These are phyloP conservation scores for Champsocephalus esox DNA, from an alignment of 2,797 vertebrate genomes.

Conservation along the genomic window DNA sequence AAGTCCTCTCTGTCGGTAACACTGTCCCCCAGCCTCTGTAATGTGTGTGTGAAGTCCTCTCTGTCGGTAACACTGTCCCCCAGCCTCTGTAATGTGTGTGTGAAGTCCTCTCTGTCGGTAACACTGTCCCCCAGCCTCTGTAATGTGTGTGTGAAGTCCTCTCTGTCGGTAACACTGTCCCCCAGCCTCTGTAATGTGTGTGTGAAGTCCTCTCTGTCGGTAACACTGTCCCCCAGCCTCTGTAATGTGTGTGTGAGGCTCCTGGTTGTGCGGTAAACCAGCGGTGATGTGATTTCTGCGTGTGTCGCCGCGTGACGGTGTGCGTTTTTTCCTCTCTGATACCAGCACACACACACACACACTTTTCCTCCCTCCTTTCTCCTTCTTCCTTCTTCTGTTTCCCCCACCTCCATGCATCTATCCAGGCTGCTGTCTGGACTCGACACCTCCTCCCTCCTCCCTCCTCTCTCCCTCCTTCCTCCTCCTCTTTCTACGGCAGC, in stretches of 20 bases:
- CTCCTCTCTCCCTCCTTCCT: not conserved
- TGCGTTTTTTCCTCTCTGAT: slow-evolving; percentile 24
- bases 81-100: not conserved
- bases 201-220: too few species aligned
- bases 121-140: not conserved
- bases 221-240: too few species aligned
- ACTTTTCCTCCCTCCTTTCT: slow-evolving; percentile 19
- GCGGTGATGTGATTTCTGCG: slow-evolving; percentile 35
- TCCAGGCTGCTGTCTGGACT: slow-evolving; percentile 51
- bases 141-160: not conserved
- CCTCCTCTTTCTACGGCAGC: slow-evolving; percentile 31
- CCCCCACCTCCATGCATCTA: slow-evolving; percentile 45
- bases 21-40: not conserved
- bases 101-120: too few species aligned
- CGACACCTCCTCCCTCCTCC: slow-evolving; percentile 52
- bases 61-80: too few species aligned
- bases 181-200: not conserved
- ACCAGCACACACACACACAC: not conserved
- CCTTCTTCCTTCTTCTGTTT: slow-evolving; percentile 23
- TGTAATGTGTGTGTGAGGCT: not conserved
- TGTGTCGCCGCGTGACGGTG: slow-evolving; percentile 39
- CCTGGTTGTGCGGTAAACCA: slow-evolving; percentile 19
- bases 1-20: too few species aligned
- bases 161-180: too few species aligned
- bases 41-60: too few species aligned